phyloP scores from a whole-genome alignment of 2,113 vertebrate species.

The Pimephales promelas region DNA sequence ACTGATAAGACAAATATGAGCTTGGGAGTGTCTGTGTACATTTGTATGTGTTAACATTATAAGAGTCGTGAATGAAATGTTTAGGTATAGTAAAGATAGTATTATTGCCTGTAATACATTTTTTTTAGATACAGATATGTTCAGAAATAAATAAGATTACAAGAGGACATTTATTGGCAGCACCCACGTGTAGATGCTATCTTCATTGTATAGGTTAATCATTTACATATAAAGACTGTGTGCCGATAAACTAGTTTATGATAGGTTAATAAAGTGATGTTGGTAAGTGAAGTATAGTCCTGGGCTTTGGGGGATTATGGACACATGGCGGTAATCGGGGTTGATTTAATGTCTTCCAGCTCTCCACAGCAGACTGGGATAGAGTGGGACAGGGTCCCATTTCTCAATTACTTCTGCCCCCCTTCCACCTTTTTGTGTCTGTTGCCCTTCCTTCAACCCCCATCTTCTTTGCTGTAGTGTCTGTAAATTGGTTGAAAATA shows the following conservation, averaged over 20 bases:
- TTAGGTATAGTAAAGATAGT: background rate
- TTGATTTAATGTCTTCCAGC: conserved; percentile 50
- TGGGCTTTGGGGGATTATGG: conserved; percentile 35
- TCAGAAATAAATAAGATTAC: no score
- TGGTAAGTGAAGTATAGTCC: background rate
- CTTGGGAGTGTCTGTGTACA: background rate
- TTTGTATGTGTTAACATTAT: background rate
- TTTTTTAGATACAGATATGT: no score
- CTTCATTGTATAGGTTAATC: background rate
- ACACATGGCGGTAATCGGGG: conserved; percentile 38
- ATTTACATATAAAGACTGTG: background rate
- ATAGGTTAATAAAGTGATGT: background rate
- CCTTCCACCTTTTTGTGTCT: conserved; percentile 39
- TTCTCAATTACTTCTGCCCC: conserved; percentile 45
- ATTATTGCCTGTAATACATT: background rate
- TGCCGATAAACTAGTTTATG: conserved; percentile 15
- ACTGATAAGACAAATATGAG: background rate
- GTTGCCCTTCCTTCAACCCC: conserved; percentile 50
- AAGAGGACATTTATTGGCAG: no score
- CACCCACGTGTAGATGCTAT: no score
- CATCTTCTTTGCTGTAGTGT: conserved; percentile 49
- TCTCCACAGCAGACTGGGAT: conserved; percentile 33
- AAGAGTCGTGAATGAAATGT: background rate
- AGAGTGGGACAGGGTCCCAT: conserved; percentile 51
- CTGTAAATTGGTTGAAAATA: conserved; percentile 74